Base-by-base conservation (phyloP, 1,140 invertebrate species). In the Vollenhovia emeryi region DNA sequence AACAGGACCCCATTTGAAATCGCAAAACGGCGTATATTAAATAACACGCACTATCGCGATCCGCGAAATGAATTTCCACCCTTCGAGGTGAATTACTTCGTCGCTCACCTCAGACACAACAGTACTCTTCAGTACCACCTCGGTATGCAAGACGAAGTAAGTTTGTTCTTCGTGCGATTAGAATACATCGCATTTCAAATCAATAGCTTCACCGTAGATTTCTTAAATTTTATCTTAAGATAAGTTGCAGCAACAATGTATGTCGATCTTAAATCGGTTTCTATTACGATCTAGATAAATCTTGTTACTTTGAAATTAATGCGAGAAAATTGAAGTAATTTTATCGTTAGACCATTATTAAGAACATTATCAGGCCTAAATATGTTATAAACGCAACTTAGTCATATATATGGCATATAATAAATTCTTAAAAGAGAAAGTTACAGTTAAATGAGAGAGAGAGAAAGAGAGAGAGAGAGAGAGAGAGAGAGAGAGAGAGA, bases 121-220 rank as follows among this genome's bases (percentile, higher is more conserved):
- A 93, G 92, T 76, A 95, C 94, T 6, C 8, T 93, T 11, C 95
- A 95, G 55, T 92, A 93, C 40, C 95, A 95, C n/a, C 52, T 93
- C 0, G 79, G 88, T 40, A 7, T 94, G 3, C 88, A 82, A 0
- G 89, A 93, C 1, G 95, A 95, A 89, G 95, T 94, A 90, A 94
- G 92, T 88, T 33, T 50, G 2, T 15, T 40, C 6, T 21, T 40
- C 24, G n/a, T 62, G 13, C 21, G 13, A 40, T 21, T 75, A 60
- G 3, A 60, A 2, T 27, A 59, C 3, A n/a, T 60, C 2, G 27
- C 11, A 8, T 43, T 43, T 43, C 18, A 27, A n/a, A 75, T 60
- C 8, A 13, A 43, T 59, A 6, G 11, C 3, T 59, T 75, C 6
- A 1, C 0, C 4, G 1, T 7, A 60, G 8, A 48, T 50, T 21